Percentiles rank a stretch among this genome's conserved stretches.
Evolutionary conservation across 2,797 vertebrate species (phyloP).

Genomic region (Semaprochilodus insignis): DNA sequence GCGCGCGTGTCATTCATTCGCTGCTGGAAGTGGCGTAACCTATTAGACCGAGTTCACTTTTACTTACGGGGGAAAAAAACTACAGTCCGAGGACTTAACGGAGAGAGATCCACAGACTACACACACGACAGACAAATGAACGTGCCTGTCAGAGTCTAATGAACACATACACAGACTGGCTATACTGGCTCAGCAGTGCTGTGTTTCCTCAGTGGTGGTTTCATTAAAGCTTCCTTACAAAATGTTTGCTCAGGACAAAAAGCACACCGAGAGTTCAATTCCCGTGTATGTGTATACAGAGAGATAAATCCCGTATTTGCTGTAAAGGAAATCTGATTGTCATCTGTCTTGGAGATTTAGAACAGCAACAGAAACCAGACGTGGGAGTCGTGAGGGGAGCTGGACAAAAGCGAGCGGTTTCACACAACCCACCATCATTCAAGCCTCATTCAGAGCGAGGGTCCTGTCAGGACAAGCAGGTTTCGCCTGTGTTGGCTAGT

Average conservation of each 20-base stretch:
- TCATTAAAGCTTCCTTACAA: no score
- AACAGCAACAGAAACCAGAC: neutral
- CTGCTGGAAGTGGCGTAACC: conserved; percentile 7
- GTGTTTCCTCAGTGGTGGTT: neutral
- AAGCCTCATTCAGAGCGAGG: neutral
- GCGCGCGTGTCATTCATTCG: conserved; percentile 2
- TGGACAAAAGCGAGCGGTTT: neutral
- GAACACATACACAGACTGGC: neutral
- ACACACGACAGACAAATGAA: neutral
- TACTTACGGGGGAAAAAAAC: neutral
- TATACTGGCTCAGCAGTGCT: neutral
- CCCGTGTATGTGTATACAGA: neutral
- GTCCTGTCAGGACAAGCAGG: conserved; percentile 14
- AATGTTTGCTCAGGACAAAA: neutral
- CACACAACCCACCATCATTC: neutral
- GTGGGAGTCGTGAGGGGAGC: neutral
- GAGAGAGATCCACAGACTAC: neutral
- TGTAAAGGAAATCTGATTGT: neutral
- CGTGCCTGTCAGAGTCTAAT: neutral
- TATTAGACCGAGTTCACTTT: neutral
- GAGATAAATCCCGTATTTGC: neutral
- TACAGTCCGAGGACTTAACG: neutral
- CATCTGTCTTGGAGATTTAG: conserved; percentile 1
- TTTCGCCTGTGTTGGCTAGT: conserved; percentile 16
- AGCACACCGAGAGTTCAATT: neutral